phyloP scores from a whole-genome alignment of 2,113 vertebrate species.

The Aplodontia rufa region DNA sequence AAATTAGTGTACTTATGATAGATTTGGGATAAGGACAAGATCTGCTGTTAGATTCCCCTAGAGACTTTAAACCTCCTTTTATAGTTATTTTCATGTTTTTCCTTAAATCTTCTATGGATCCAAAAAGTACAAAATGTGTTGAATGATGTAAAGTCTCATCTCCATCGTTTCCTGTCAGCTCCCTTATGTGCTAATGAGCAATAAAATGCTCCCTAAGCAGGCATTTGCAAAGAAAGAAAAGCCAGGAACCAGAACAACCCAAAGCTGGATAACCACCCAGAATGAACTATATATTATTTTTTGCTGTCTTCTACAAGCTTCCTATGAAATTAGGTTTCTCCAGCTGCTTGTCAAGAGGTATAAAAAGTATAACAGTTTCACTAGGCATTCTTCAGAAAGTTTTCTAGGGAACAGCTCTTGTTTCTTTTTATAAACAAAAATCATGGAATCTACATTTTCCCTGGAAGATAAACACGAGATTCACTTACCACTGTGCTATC shows the following conservation, averaged over 20 bases:
- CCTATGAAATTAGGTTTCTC: neutral
- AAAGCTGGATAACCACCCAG: neutral
- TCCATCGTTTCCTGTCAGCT: neutral
- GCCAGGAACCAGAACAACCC: neutral
- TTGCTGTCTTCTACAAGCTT: neutral
- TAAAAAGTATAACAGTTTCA: neutral
- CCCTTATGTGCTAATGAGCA: neutral
- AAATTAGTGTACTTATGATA: neutral
- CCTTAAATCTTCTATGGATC: slow-evolving; percentile 7
- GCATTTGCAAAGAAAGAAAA: neutral
- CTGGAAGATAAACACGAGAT: slow-evolving; percentile 18
- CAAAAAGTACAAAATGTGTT: neutral
- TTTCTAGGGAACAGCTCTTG: neutral
- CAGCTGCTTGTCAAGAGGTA: neutral
- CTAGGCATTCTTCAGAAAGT: neutral
- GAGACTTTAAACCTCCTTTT: neutral
- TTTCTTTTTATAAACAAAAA: slow-evolving; percentile 32
- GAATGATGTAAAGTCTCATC: neutral
- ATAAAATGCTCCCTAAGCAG: neutral
- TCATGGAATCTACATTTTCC: neutral
- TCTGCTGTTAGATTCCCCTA: neutral
- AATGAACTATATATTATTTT: neutral
- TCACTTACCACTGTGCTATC: neutral
- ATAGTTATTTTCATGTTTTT: neutral
- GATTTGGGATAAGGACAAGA: neutral